Conservation (phyloP, 2,113 vertebrate species). For the Xyrauchen texanus region DNA sequence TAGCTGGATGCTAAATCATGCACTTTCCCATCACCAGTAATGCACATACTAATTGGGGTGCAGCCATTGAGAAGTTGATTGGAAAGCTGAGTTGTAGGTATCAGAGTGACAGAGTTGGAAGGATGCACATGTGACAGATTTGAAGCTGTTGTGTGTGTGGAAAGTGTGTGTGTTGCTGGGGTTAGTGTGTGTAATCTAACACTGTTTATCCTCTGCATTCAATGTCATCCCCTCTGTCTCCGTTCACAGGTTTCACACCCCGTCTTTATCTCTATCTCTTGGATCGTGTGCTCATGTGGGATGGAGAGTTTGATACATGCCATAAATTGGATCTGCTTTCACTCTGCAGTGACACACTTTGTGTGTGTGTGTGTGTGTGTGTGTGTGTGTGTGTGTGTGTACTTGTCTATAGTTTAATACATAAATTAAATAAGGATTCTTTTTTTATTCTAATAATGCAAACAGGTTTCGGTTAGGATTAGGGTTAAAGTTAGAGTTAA, state of each 20-base stretch:
- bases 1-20: too few relatives aligned
- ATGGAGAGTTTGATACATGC: slow-evolving; percentile 16
- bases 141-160: slow-evolving; percentile 46
- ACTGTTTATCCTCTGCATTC: slow-evolving; percentile 54
- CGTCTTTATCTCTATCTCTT: slow-evolving; percentile 19
- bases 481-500: too few relatives aligned
- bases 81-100: too few relatives aligned
- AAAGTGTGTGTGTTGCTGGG: slow-evolving; percentile 22
- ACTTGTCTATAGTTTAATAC: too few relatives aligned
- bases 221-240: slow-evolving; percentile 49
- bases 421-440: too few relatives aligned
- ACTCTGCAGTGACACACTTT: slow-evolving; percentile 19
- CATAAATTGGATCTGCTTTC: slow-evolving; percentile 36
- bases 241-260: slow-evolving; percentile 50
- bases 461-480: too few relatives aligned
- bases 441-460: too few relatives aligned
- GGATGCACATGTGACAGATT: slow-evolving; percentile 30
- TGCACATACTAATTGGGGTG: too few relatives aligned
- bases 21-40: too few relatives aligned
- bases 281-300: background rate
- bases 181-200: slow-evolving; percentile 32
- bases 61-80: too few relatives aligned
- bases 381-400: slow-evolving; percentile 12
- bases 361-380: slow-evolving; percentile 22
- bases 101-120: slow-evolving; percentile 3